A percentile compares a stretch with the other conserved stretches of the same genome.
phyloP scores from a whole-genome alignment of 2,797 vertebrate species.

The Xenops minutus region DNA sequence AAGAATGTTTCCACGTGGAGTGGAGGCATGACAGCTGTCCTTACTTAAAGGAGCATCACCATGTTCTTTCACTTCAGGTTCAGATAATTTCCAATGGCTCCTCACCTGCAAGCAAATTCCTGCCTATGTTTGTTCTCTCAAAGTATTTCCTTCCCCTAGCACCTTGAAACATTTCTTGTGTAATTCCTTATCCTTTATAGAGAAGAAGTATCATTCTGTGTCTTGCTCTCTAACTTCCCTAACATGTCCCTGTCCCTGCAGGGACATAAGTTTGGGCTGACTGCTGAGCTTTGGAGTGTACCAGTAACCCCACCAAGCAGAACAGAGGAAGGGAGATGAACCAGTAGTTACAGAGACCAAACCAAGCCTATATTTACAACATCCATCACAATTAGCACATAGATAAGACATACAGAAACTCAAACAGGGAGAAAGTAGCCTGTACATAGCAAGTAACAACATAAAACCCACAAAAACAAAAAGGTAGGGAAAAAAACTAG shows the following conservation, averaged over 20 bases:
- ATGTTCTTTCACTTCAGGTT: neutral
- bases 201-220: neutral
- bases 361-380: neutral
- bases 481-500: neutral
- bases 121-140: neutral
- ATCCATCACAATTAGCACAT: neutral
- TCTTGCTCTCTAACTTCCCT: neutral
- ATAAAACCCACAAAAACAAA: neutral
- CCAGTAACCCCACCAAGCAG: rapidly evolving
- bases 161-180: neutral
- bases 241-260: neutral
- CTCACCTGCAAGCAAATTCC: neutral
- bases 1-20: rapidly evolving
- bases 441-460: neutral
- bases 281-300: neutral
- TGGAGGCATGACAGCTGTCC: rapidly evolving
- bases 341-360: neutral
- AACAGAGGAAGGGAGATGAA: neutral
- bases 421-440: neutral
- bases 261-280: neutral
- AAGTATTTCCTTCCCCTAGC: neutral
- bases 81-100: neutral
- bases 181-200: neutral
- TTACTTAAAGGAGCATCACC: neutral
- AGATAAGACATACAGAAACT: neutral